Conservation (phyloP, 2,797 vertebrate genomes). For the Austrolebias charrua region DNA sequence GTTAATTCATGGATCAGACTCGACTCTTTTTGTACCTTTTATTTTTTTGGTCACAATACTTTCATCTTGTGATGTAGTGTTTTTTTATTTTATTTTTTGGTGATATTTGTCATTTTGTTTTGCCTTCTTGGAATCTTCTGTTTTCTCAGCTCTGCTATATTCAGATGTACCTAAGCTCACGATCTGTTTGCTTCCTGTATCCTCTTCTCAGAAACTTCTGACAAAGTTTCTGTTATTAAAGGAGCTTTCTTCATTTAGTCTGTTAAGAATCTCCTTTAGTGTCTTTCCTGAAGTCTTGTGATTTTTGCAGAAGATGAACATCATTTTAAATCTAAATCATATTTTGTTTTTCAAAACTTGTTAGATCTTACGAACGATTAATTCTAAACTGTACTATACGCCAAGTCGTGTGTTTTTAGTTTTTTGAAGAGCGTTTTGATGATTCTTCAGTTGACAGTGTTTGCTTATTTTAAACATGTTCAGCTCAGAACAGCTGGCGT, state of each 20-base stretch:
- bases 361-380: constrained; percentile 8
- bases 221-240: constrained; percentile 8
- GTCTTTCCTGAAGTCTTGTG: constrained; percentile 13
- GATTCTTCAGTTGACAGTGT: constrained; percentile 12
- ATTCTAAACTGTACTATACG: constrained; percentile 23
- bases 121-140: neutral
- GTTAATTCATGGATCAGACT: neutral
- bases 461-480: constrained; percentile 14
- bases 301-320: constrained; percentile 23
- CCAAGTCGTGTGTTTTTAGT: constrained; percentile 17
- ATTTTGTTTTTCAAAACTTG: constrained; percentile 12
- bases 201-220: constrained; percentile 14
- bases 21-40: constrained; percentile 46
- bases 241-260: constrained; percentile 26
- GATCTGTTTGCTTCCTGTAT: constrained; percentile 9
- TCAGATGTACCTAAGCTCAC: constrained; percentile 35
- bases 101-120: constrained; percentile 13
- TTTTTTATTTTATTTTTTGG: constrained; percentile 1
- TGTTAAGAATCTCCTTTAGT: constrained; percentile 28
- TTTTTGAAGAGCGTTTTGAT: constrained; percentile 15
- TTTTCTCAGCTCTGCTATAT: constrained; percentile 30
- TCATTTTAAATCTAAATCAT: constrained; percentile 59
- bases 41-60: constrained; percentile 31
- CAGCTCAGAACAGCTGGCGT: neutral
- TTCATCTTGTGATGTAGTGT: constrained; percentile 29